A percentile compares a stretch with the other conserved stretches of the same genome.
These are phyloP conservation scores for Zhengitettix transpicula DNA, from an alignment of 2,888 invertebrate species.

Conservation along the genomic window DNA sequence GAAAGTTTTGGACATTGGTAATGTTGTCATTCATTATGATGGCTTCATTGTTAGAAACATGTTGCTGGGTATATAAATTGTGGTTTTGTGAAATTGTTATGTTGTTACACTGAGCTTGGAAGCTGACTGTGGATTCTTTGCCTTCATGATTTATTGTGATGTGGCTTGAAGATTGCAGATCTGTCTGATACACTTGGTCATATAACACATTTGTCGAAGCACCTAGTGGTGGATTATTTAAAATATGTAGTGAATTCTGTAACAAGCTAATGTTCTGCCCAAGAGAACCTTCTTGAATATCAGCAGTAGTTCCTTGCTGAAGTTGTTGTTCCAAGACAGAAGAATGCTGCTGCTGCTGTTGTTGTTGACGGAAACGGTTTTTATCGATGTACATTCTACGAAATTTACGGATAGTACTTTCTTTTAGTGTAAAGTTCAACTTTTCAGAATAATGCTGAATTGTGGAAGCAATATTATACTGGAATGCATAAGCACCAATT, in stretches of 20 bases:
- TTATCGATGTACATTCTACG: conserved; percentile 15
- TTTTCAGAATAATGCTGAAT: conserved; percentile 16
- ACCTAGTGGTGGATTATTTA: conserved; percentile 13
- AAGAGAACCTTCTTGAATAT: conserved; percentile 3
- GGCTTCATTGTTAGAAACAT: conserved; percentile 8
- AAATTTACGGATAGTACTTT: conserved; percentile 17
- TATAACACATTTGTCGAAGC: conserved; percentile 10
- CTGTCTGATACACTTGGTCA: conserved; percentile 12
- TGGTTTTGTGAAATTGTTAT: conserved; percentile 8
- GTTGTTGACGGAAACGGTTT: background rate
- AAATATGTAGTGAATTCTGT: conserved; percentile 13
- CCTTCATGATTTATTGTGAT: background rate
- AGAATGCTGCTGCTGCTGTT: background rate
- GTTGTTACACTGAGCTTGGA: conserved; percentile 11
- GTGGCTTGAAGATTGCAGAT: conserved; percentile 7
- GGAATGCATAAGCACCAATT: conserved; percentile 16
- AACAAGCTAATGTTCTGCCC: conserved; percentile 14
- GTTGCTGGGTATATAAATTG: conserved; percentile 10
- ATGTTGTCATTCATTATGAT: conserved; percentile 15
- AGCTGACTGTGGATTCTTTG: conserved; percentile 8
- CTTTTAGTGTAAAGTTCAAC: conserved; percentile 16
- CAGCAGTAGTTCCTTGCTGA: background rate
- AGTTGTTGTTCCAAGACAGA: background rate
- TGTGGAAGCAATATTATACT: conserved; percentile 14
- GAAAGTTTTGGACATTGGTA: background rate